Evolutionary conservation across 1,140 invertebrate genomes (phyloP), one percentile per base, ranked within the genome.

Genomic region (Drosophila pectinifera): DNA sequence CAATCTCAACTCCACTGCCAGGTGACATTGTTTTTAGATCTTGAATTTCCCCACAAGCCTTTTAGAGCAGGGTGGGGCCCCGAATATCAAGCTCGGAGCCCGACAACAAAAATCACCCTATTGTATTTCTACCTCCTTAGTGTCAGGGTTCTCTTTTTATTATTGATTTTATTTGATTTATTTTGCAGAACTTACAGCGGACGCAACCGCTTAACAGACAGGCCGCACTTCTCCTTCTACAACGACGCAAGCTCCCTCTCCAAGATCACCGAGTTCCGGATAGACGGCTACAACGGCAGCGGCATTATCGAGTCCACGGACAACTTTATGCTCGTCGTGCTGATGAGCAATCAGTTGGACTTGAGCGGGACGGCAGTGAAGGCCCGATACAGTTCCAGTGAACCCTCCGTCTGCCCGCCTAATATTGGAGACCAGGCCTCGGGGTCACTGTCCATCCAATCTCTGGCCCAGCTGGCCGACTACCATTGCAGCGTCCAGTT

Each of bases 401-500:
- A 73, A 1, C 8, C 57, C 0, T 74, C 91, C 0, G 22, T 34
- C 0, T 92, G 91, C 31, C 91, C 91, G 1, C 49, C 64, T 0
- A 51, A 92, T 46, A 91, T 92, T 8, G 73, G 59, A 2, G 49
- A 57, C 4, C 57, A 70, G n/a, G 42, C 61, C 2, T 16, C 38
- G 2, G 90, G 90, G 13, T 38, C 28, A 0, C 7, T 91, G 1
- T 51, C 73, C 6, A 73, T 79, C 8, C 51, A 67, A 53, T 24
- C 38, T 5, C 48, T 86, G 0, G 10, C 26, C 16, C 22, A 51
- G 8, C 13, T 75, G 24, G 13, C 49, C 2, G 41, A 13, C 7
- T 92, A 78, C 51, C 80, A 59, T 22, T 92, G 91, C 48, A 48
- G 5, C 1, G 31, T 83, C 3, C 22, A 46, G 0, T 88, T 92